Conservation (phyloP, 2,888 invertebrate genomes). For the Chloroclystis v-ata region DNA sequence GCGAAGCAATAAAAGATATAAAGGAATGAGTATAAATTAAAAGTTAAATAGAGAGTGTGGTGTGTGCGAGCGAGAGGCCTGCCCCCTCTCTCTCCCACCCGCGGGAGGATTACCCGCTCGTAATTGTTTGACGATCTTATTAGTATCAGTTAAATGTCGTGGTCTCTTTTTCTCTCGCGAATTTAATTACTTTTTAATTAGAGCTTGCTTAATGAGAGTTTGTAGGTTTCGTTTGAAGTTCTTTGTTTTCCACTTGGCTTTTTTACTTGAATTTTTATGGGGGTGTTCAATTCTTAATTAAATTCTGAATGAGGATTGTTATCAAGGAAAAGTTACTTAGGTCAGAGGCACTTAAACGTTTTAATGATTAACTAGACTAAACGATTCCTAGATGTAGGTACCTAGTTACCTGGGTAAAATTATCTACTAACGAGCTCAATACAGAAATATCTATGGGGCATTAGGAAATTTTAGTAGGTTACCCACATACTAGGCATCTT, state of each 20-base stretch:
- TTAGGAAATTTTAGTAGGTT: no score
- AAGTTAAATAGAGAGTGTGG: conserved; percentile 75
- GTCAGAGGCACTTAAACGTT: background rate
- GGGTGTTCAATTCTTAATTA: background rate
- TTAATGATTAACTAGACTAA: background rate
- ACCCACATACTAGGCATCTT: no score
- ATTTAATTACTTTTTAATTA: conserved; percentile 78
- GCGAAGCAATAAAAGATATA: conserved; percentile 79
- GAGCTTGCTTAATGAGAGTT: conserved; percentile 67
- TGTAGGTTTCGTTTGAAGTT: conserved; percentile 50
- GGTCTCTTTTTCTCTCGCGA: conserved; percentile 73
- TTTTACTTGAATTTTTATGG: conserved; percentile 32
- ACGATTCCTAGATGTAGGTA: no score
- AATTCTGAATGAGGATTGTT: background rate
- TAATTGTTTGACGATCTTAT: conserved; percentile 79
- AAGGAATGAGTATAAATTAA: conserved; percentile 79
- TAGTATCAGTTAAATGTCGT: conserved; percentile 78
- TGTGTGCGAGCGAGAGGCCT: conserved; percentile 46
- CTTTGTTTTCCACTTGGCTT: conserved; percentile 41
- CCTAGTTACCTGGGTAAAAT: no score
- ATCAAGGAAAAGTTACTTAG: background rate
- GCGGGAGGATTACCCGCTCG: conserved; percentile 56
- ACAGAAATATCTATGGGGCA: no score
- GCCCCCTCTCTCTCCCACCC: conserved; percentile 36
- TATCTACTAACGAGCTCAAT: no score